These are phyloP conservation scores for Melanotaenia nigrans DNA, from an alignment of 2,797 vertebrate genomes.

Conservation along the genomic window DNA sequence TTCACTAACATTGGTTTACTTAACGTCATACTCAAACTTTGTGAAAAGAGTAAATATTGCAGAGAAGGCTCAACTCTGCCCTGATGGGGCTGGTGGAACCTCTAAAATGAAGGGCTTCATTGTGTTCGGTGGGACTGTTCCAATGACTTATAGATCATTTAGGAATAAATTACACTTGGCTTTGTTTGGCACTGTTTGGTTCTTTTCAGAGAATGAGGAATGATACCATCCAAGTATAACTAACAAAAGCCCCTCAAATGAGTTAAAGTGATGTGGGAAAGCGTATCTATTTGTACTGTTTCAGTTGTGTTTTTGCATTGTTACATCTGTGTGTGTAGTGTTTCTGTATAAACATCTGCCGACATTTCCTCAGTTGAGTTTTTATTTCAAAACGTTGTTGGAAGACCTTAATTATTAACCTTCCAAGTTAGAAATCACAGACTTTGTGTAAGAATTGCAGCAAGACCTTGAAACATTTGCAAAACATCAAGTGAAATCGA, in stretches of 20 bases:
- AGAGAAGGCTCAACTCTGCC: slow-evolving; percentile 14
- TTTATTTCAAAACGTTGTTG: slow-evolving; percentile 55
- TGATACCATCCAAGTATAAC: background rate
- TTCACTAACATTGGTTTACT: slow-evolving; percentile 22
- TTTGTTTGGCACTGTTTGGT: slow-evolving; percentile 13
- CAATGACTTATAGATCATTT: slow-evolving; percentile 31
- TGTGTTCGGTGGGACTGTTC: slow-evolving; percentile 14
- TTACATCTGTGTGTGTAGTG: background rate
- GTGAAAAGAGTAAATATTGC: slow-evolving; percentile 27
- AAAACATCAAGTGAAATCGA: slow-evolving; percentile 34
- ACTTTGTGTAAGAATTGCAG: slow-evolving; percentile 46
- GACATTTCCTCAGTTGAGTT: slow-evolving; percentile 38
- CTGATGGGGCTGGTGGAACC: slow-evolving; percentile 8
- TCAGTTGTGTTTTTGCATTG: background rate
- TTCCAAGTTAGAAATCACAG: slow-evolving; percentile 54
- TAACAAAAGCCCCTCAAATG: background rate
- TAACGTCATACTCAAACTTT: slow-evolving; percentile 35
- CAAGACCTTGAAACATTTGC: slow-evolving; percentile 58
- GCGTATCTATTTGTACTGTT: background rate
- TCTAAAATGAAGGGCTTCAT: slow-evolving; percentile 19
- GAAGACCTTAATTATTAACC: slow-evolving; percentile 26
- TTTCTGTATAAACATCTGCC: slow-evolving; percentile 20
- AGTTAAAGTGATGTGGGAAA: background rate
- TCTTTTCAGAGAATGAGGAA: background rate
- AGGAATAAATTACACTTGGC: background rate